These are phyloP conservation scores for Drosophila parvula DNA, from an alignment of 1,140 invertebrate species.

Conservation along the genomic window DNA sequence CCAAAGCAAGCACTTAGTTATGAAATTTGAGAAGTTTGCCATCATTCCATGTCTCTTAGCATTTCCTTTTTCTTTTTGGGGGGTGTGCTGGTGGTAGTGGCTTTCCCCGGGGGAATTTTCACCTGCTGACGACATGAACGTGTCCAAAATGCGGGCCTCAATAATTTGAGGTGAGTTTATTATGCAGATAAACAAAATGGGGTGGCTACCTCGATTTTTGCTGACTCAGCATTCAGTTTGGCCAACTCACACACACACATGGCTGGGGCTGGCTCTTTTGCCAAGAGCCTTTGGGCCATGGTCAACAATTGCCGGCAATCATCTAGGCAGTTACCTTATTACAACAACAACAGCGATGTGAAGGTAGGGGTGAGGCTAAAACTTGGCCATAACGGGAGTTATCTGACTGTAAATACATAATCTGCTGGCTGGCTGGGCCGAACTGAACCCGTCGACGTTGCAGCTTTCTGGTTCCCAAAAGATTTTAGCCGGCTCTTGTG, in stretches of 20 bases:
- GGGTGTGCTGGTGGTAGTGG: too few relatives aligned
- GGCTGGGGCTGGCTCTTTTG: slow-evolving; percentile 2
- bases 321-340: slow-evolving; percentile 79
- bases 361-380: slow-evolving; percentile 8
- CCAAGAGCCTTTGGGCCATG: slow-evolving; percentile 44
- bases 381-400: slow-evolving; percentile 76
- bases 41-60: background rate
- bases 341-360: slow-evolving; percentile 55
- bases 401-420: slow-evolving; percentile 81
- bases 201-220: slow-evolving; percentile 53
- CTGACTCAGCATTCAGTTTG: slow-evolving; percentile 69
- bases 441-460: slow-evolving; percentile 39
- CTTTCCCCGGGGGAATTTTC: slow-evolving; percentile 17
- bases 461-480: slow-evolving; percentile 59
- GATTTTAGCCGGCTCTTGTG: slow-evolving; percentile 47
- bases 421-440: slow-evolving; percentile 53
- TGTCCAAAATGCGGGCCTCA: slow-evolving; percentile 77
- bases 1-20: slow-evolving; percentile 31
- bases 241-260: slow-evolving; percentile 33
- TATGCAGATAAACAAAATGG: slow-evolving; percentile 81
- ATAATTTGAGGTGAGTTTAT: slow-evolving; percentile 80
- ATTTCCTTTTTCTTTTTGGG: background rate
- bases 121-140: slow-evolving; percentile 57
- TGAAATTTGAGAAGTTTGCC: slow-evolving; percentile 52
- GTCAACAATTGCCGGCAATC: slow-evolving; percentile 78